Conservation (phyloP, 2,113 vertebrate genomes). For the Marcusenius ussheri region DNA sequence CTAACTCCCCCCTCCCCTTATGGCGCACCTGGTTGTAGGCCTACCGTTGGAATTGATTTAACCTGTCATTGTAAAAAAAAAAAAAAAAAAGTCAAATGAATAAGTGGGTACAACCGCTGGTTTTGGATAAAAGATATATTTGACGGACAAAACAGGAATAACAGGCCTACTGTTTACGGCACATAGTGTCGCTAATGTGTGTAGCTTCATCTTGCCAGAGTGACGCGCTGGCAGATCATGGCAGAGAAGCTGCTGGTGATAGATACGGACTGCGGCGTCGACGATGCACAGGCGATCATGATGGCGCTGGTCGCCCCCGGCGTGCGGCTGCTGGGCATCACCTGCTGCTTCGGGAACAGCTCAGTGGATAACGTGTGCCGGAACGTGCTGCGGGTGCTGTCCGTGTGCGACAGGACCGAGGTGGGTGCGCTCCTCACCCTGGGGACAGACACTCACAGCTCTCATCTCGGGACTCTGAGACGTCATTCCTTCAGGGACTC, state of each 20-base stretch:
- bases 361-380: slow-evolving; percentile 56
- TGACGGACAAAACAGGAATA: background rate
- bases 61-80: background rate
- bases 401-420: slow-evolving; percentile 48
- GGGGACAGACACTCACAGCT: background rate
- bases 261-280: slow-evolving; percentile 68
- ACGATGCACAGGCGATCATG: slow-evolving; percentile 66
- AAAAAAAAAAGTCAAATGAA: background rate
- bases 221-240: slow-evolving; percentile 36
- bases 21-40: background rate
- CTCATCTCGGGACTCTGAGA: too few species aligned
- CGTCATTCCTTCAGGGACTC: background rate
- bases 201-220: background rate
- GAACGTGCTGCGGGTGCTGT: slow-evolving; percentile 59
- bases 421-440: slow-evolving; percentile 34
- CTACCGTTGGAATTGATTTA: background rate
- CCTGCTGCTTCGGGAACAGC: slow-evolving; percentile 64
- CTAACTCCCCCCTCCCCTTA: too few species aligned
- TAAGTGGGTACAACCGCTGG: background rate
- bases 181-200: background rate
- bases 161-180: background rate
- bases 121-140: background rate
- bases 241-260: slow-evolving; percentile 57
- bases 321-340: slow-evolving; percentile 54
- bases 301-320: slow-evolving; percentile 54